A percentile compares a stretch with the other conserved stretches of the same genome.
phyloP scores from a whole-genome alignment of 1,140 invertebrate species.

The Phymorhynchus buccinoides region DNA sequence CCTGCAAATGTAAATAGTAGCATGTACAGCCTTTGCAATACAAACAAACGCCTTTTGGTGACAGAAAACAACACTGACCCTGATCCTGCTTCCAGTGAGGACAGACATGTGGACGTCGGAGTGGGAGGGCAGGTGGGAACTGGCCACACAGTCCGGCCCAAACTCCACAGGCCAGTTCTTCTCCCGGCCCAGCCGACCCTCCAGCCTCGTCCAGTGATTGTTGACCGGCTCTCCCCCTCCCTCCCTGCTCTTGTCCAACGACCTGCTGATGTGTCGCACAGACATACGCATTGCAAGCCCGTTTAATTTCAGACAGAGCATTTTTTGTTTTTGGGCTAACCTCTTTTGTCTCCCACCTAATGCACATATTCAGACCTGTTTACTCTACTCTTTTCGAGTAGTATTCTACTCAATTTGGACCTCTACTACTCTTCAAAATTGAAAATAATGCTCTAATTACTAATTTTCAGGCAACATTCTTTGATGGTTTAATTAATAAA shows the following conservation, averaged over 20 bases:
- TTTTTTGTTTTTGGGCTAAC: not conserved
- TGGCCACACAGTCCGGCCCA: conserved; percentile 69
- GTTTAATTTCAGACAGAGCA: not conserved
- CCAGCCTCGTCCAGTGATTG: conserved; percentile 44
- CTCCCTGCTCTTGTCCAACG: not conserved
- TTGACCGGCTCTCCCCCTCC: not conserved
- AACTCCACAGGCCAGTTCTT: conserved; percentile 48
- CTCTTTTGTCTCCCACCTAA: not conserved
- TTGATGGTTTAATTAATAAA: too few species aligned
- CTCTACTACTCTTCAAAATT: too few species aligned
- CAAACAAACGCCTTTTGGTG: not conserved
- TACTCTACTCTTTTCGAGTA: too few species aligned
- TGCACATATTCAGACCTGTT: not conserved
- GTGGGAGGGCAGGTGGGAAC: conserved; percentile 75
- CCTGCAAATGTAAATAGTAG: not conserved
- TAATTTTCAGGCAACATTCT: too few species aligned
- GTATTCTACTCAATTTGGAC: too few species aligned
- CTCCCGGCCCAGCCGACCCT: conserved; percentile 51
- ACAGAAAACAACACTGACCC: conserved; percentile 59
- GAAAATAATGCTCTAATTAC: too few species aligned
- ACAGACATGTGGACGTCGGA: conserved; percentile 73
- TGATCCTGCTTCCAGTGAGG: conserved; percentile 69
- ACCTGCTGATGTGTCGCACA: not conserved
- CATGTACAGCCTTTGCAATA: not conserved
- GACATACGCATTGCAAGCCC: too few species aligned